A percentile compares a stretch with the other conserved stretches of the same genome.
Evolutionary conservation across 2,797 vertebrate species (phyloP).

Genomic region (Coccyzus lansbergi): DNA sequence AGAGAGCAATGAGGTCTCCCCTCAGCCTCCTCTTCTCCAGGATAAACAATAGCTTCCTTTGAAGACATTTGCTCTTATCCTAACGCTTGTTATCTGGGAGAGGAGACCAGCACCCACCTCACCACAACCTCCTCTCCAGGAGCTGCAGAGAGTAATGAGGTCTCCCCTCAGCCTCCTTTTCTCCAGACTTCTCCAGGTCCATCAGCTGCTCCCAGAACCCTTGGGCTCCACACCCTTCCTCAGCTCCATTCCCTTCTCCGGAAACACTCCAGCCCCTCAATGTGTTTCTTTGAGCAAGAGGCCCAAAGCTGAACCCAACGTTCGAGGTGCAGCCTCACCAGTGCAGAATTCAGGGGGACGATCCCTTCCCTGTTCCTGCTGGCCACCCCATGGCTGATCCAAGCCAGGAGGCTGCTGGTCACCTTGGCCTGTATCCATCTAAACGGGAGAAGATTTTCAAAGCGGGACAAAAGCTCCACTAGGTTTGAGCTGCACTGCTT

Average conservation of each 20-base stretch:
- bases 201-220: rapidly evolving
- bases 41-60: too few relatives aligned
- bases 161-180: background rate
- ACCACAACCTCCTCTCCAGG: rapidly evolving
- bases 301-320: background rate
- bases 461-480: background rate
- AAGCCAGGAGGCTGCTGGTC: background rate
- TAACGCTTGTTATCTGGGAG: rapidly evolving
- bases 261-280: too few relatives aligned
- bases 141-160: background rate
- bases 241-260: background rate
- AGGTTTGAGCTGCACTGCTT: background rate
- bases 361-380: background rate
- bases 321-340: background rate
- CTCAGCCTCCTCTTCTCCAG: too few relatives aligned
- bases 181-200: background rate
- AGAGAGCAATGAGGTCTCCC: too few relatives aligned
- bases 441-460: background rate
- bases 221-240: background rate
- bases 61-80: background rate
- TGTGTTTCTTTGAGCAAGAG: too few relatives aligned
- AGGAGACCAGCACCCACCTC: rapidly evolving
- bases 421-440: background rate
- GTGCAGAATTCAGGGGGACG: rapidly evolving
- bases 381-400: background rate